phyloP scores from a whole-genome alignment of 1,140 invertebrate species.

The Cydia pomonella region DNA sequence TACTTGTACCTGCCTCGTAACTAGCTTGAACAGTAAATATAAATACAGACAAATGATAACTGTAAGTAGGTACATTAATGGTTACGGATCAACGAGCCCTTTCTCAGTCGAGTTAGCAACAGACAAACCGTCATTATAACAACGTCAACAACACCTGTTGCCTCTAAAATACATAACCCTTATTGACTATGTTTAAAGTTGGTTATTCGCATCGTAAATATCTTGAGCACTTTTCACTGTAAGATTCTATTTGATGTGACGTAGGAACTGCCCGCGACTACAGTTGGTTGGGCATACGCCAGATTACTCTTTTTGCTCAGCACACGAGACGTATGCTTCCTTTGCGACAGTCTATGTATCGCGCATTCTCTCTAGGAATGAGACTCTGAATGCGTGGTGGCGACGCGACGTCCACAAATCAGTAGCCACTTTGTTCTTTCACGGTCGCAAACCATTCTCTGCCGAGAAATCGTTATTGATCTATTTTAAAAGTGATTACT shows the following conservation, averaged over 20 bases:
- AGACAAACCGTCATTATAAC: slow-evolving; percentile 22
- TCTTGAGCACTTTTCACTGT: slow-evolving; percentile 49
- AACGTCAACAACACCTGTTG: slow-evolving; percentile 54
- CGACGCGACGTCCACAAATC: slow-evolving; percentile 66
- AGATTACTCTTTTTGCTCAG: slow-evolving; percentile 68
- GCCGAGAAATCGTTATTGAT: slow-evolving; percentile 63
- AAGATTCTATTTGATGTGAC: slow-evolving; percentile 73
- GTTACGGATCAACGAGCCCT: slow-evolving; percentile 2
- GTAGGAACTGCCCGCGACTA: slow-evolving; percentile 67
- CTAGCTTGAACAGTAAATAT: too few relatives aligned
- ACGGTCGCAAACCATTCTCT: slow-evolving; percentile 57
- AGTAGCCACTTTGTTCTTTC: slow-evolving; percentile 74
- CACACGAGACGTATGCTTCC: slow-evolving; percentile 51
- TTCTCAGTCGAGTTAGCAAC: neutral
- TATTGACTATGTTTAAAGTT: slow-evolving; percentile 58
- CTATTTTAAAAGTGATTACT: slow-evolving; percentile 69
- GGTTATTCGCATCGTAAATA: slow-evolving; percentile 59
- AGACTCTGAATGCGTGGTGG: slow-evolving; percentile 61
- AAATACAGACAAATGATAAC: neutral
- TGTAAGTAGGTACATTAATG: neutral
- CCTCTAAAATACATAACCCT: slow-evolving; percentile 47
- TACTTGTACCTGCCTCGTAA: too few relatives aligned
- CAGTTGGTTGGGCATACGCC: slow-evolving; percentile 71
- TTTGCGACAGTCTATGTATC: slow-evolving; percentile 55
- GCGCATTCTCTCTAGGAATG: slow-evolving; percentile 63